These are phyloP conservation scores for Turritopsis dohrnii DNA, from an alignment of 30 jellyfish, hydroid and myxozoan genomes.

Conservation along the genomic window DNA sequence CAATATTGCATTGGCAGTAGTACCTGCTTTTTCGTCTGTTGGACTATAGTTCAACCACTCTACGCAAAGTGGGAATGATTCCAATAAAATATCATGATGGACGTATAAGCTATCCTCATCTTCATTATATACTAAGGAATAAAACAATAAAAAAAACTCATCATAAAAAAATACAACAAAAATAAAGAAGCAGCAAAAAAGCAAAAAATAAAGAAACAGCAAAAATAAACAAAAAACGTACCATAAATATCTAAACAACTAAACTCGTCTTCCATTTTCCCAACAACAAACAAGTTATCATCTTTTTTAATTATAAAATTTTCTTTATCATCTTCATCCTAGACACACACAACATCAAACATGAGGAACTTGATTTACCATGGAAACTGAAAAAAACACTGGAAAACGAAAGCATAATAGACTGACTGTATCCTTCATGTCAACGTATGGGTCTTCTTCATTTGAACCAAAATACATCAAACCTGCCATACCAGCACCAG, in stretches of 20 bases:
- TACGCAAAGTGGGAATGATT: conserved; percentile 74
- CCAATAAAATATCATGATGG: conserved; percentile 85
- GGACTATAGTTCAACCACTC: conserved; percentile 94
- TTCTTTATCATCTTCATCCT: conserved; percentile 88
- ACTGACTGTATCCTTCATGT: conserved; percentile 65
- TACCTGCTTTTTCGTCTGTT: conserved; percentile 66
- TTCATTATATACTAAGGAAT: conserved; percentile 79
- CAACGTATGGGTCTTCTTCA: conserved; percentile 89
- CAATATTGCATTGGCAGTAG: neutral
- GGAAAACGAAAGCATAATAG: neutral
- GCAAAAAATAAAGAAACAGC: neutral
- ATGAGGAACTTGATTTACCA: neutral
- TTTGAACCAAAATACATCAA: conserved; percentile 63
- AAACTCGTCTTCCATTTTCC: conserved; percentile 88
- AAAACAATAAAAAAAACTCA: too few relatives aligned
- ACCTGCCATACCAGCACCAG: conserved; percentile 93
- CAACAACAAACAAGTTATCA: conserved; percentile 76
- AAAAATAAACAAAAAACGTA: neutral
- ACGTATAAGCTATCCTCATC: conserved; percentile 83
- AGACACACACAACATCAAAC: neutral
- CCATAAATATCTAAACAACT: conserved; percentile 84
- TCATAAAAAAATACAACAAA: neutral
- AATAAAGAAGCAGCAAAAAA: neutral
- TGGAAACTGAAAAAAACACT: neutral
- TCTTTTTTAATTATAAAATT: conserved; percentile 55